Conservation (phyloP, 2,113 vertebrate genomes). For the Turdus rufiventris region DNA sequence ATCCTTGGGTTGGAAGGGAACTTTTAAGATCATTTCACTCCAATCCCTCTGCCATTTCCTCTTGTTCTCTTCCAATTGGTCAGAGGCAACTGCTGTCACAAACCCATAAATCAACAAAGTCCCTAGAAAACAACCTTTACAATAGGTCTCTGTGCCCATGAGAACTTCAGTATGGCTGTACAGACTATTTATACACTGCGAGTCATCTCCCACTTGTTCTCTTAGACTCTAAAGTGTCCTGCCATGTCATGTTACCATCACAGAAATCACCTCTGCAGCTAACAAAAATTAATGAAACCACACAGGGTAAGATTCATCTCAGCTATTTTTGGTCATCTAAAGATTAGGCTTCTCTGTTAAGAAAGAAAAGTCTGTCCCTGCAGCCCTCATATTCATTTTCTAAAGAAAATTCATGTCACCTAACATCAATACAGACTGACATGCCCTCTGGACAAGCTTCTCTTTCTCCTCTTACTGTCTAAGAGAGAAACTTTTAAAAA, state of each 20-base stretch:
- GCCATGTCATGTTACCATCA: background rate
- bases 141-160: background rate
- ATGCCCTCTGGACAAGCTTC: background rate
- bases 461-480: background rate
- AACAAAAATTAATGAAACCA: constrained; percentile 13
- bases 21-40: too few relatives aligned
- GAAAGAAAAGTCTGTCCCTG: background rate
- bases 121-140: constrained; percentile 13
- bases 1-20: too few relatives aligned
- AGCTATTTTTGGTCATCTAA: background rate
- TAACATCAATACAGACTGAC: background rate
- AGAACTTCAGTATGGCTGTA: background rate
- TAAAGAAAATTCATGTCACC: background rate
- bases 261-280: background rate
- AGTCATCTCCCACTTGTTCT: background rate
- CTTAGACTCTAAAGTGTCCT: background rate
- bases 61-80: background rate
- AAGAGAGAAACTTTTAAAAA: background rate
- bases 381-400: background rate
- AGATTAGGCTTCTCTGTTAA: background rate
- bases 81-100: constrained; percentile 20
- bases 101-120: constrained; percentile 8
- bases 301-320: background rate
- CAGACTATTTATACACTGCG: background rate
- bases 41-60: too few relatives aligned